Conservation (phyloP, 1,140 invertebrate genomes). For the Conus ventricosus region DNA sequence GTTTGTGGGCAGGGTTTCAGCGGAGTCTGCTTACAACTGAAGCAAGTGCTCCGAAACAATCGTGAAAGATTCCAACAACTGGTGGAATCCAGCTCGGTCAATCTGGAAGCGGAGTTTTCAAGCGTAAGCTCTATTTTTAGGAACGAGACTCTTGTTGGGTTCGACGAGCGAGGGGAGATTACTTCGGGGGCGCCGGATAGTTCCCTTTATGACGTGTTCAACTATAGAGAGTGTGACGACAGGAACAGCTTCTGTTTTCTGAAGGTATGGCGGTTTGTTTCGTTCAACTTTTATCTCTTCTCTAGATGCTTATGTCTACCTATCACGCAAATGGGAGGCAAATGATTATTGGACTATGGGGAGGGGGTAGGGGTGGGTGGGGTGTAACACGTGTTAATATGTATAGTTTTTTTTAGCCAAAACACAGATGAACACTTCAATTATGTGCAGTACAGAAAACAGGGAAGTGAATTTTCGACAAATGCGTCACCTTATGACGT, state of each 20-base stretch:
- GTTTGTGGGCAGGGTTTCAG: background rate
- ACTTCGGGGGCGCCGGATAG: background rate
- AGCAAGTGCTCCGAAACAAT: background rate
- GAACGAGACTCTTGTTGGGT: background rate
- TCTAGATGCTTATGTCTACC: no score
- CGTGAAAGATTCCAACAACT: background rate
- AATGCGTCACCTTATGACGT: no score
- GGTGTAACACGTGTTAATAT: no score
- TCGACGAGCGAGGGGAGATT: conserved; percentile 1
- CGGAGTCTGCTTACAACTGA: background rate
- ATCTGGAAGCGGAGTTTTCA: background rate
- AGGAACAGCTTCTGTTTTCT: background rate
- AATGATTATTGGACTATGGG: background rate
- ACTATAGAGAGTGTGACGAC: background rate
- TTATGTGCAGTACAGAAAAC: no score
- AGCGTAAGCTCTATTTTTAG: background rate
- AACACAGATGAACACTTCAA: no score
- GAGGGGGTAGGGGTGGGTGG: no score
- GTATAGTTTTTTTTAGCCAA: no score
- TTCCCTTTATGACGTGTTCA: conserved; percentile 5
- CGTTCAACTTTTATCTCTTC: no score
- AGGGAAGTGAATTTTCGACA: no score
- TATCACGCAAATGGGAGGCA: no score
- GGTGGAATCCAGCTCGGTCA: background rate
- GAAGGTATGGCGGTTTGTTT: background rate